Evolutionary conservation across 37 sponge, comb jelly and placozoan species (phyloP).

Genomic region (Aphrocallistes beatrix): DNA sequence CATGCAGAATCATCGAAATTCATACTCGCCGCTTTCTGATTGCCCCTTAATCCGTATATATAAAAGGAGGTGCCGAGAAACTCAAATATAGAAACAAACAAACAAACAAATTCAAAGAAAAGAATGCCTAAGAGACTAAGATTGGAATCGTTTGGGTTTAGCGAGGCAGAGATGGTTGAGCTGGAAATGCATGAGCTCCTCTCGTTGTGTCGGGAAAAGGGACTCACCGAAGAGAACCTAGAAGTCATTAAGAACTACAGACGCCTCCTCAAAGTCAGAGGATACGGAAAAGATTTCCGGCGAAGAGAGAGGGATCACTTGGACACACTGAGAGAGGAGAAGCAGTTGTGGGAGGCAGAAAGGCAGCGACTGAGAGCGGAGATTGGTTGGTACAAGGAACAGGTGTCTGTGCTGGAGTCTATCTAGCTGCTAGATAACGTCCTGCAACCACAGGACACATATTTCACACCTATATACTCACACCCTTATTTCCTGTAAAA

Average conservation of each 20-base stretch:
- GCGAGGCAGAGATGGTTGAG: background rate
- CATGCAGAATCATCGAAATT: too few species aligned
- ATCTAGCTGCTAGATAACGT: background rate
- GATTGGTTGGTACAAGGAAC: constrained; percentile 3
- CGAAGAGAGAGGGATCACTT: background rate
- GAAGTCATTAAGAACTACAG: background rate
- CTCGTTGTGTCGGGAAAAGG: background rate
- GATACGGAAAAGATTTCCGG: background rate
- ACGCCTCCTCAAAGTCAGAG: background rate
- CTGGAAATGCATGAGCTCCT: background rate
- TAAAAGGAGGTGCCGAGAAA: background rate
- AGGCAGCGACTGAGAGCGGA: background rate
- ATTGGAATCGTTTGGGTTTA: background rate
- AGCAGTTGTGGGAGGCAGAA: background rate
- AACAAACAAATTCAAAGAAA: too few species aligned
- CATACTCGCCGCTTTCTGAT: too few species aligned
- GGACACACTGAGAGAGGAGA: background rate
- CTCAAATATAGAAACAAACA: background rate
- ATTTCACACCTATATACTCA: too few species aligned
- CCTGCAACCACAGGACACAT: too few species aligned
- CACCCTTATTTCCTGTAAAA: too few species aligned
- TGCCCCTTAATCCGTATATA: too few species aligned
- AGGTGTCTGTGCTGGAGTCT: background rate
- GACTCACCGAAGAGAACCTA: background rate
- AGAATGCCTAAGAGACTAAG: background rate